A percentile compares a stretch with the other conserved stretches of the same genome.
Evolutionary conservation across 2,888 invertebrate species (phyloP).

Genomic region (Stramonita haemastoma): DNA sequence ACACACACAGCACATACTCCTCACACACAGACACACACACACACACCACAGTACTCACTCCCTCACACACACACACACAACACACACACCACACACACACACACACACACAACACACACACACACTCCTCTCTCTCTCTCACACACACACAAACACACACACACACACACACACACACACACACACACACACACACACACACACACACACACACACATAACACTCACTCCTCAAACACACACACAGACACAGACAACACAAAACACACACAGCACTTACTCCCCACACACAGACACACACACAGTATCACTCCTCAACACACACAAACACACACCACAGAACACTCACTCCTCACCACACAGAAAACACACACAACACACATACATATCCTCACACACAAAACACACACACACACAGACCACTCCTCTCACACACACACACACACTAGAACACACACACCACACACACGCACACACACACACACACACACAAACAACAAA

Average conservation of each 20-base stretch:
- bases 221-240: not conserved
- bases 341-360: not conserved
- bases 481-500: not conserved
- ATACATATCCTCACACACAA: not conserved
- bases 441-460: not conserved
- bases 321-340: not conserved
- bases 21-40: not conserved
- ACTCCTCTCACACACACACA: not conserved
- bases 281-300: not conserved
- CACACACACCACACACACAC: not conserved
- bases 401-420: not conserved
- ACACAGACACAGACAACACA: not conserved
- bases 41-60: too few relatives aligned
- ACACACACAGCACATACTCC: not conserved
- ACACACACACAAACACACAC: not conserved
- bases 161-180: not conserved
- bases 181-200: not conserved
- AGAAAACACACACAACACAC: not conserved
- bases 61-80: not conserved
- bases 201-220: not conserved
- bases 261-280: too few relatives aligned
- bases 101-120: not conserved
- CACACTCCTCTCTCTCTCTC: not conserved
- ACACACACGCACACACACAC: not conserved
- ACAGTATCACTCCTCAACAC: not conserved